Base-by-base conservation (phyloP, 2,888 invertebrate genomes). In the Merodon equestris region DNA sequence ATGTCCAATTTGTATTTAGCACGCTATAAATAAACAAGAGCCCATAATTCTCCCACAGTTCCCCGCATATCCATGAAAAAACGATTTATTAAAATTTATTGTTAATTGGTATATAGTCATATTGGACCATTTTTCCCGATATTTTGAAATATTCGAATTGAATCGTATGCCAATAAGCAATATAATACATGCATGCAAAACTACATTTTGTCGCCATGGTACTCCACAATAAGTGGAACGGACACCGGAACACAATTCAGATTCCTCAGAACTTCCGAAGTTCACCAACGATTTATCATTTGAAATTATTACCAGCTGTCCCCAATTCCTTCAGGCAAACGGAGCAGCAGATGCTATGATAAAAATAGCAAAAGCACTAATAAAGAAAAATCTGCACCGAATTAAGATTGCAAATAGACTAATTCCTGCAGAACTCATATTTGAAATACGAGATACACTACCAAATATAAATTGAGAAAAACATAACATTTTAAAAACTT, bases 301-400 rank as follows among this genome's bases (percentile, higher is more conserved):
- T 9, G 14, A 19, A 27, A 15, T 57, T 0, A 9, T 27, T 5
- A 56, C 54, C 0, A 56, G 54, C n/a, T 42, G 54, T 42, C 54
- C 54, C 1, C 57, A 57, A 17, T 57, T 12, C 13, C 45, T 45
- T n/a, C 45, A 45, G 34, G 57, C 57, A 9, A 57, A 57, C 12
- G 45, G 45, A 13, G 44, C 45, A 12, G 57, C 57, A 12, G 57
- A 57, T 45, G 57, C 44, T 1, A 34, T 12, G 1, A 34, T 57
- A 0, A 57, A 57, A 45, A 15, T 57, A 45, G 44, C 34, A 1
- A 57, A 57, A 45, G 45, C 5, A 7, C 5, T 36, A 7, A 7
- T 36, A 36, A 36, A 10, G 36, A 36, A 36, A 36, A 47, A 47
- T 17, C 9, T 5, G 18, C 17, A 36, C 10, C 5, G 10, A 9